Base-by-base conservation (phyloP, 2,888 invertebrate genomes). In the Lepidonotus clava region DNA sequence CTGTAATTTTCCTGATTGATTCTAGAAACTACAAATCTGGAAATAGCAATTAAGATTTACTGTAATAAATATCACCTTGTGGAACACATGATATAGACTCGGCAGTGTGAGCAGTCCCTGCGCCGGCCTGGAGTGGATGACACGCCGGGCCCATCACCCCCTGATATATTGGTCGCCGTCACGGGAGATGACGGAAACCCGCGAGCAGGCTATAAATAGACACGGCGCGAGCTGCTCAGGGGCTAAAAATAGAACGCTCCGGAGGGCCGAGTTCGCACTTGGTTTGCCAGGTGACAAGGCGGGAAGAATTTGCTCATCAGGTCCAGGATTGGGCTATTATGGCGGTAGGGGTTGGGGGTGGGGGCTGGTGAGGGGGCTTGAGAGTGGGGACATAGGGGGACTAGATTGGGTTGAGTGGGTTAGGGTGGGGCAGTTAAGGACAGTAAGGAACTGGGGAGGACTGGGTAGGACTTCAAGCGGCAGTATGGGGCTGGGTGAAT, bases 271-370 rank as follows among this genome's bases (percentile, higher is more conserved):
- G 28, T 61, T 61, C 61, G 28, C 61, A 61, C 61, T 61, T 11
- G 61, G 4, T 61, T 61, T 61, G 61, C 61, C 61, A 61, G 61
- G 61, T 61, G 61, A 61, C 61, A 61, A 24, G 61, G 46, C 46
- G 46, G 46, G 46, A 18, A 46, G 46, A 46, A n/a, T 46, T 46
- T 18, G 46, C 18, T 46, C 46, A 46, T 46, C 6, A 46, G 46
- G 46, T 18, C 8, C 46, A 18, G 46, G 46, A 18, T 11, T 6
- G 46, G 46, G 46, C 4, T 8, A 28, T 24, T n/a, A n/a, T n/a
- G n/a, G n/a, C n/a, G n/a, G 28, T 11, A 61, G 21, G 61, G n/a
- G 28, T 32, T 61, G n/a, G n/a, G 14, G 24, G 61, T 24, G 24
- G 28, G 61, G 24, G 61, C 11, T 24, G 11, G 61, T 28, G 61